Percentiles rank a stretch among this genome's conserved stretches.
Evolutionary conservation across 1,140 invertebrate genomes (phyloP).

Genomic region (Macrostomum lignano): DNA sequence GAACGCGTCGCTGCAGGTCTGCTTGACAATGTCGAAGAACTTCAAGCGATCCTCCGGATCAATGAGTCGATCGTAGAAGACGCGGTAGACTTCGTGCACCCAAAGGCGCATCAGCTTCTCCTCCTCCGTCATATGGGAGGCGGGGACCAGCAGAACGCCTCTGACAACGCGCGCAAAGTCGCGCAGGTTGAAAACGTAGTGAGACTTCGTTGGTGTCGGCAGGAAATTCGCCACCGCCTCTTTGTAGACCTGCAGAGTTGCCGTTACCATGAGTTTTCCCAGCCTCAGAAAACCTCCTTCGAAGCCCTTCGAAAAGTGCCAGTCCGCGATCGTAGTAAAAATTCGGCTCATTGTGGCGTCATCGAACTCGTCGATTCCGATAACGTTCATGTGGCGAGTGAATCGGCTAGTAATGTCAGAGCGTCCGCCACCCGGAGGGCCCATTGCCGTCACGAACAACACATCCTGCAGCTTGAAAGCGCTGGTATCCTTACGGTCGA

Average conservation of each 20-base stretch:
- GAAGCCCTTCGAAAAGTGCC: conserved; percentile 27
- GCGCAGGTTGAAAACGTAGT: conserved; percentile 29
- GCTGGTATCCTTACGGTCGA: conserved; percentile 26
- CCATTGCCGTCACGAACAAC: conserved; percentile 30
- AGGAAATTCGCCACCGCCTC: conserved; percentile 22
- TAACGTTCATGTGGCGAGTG: conserved; percentile 24
- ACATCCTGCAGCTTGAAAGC: conserved; percentile 29
- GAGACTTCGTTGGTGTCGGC: conserved; percentile 26
- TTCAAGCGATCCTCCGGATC: conserved; percentile 19
- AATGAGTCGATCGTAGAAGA: conserved; percentile 27
- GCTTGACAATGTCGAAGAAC: conserved; percentile 44
- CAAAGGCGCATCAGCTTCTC: conserved; percentile 22
- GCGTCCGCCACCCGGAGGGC: conserved; percentile 26
- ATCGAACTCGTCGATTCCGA: conserved; percentile 27
- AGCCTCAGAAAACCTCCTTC: conserved; percentile 33
- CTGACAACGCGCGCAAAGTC: conserved; percentile 29
- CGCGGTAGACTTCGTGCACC: conserved; percentile 26
- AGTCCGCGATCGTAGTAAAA: conserved; percentile 25
- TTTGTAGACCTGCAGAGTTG: conserved; percentile 21
- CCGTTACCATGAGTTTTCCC: conserved; percentile 19
- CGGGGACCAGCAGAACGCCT: conserved; percentile 22
- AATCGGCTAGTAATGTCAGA: conserved; percentile 26
- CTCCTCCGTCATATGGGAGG: conserved; percentile 16
- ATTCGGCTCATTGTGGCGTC: conserved; percentile 25
- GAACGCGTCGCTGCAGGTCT: conserved; percentile 35